These are phyloP conservation scores for Tetramorium simillimum DNA, from an alignment of 1,140 invertebrate genomes.

Conservation along the genomic window DNA sequence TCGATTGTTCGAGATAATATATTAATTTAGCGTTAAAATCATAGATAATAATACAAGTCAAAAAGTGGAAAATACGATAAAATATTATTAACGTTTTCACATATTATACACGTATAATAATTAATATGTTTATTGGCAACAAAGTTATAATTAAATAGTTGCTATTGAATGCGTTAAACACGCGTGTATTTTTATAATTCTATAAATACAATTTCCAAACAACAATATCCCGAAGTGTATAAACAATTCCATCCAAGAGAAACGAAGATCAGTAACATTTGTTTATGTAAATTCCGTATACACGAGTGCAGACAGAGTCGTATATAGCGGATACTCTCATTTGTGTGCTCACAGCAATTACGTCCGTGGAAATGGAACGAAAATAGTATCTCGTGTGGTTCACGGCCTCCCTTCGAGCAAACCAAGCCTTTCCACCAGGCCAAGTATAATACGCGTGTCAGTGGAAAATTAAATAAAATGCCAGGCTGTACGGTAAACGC, in stretches of 20 bases:
- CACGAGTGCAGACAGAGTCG: neutral
- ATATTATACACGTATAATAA: neutral
- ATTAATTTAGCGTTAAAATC: neutral
- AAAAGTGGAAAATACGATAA: neutral
- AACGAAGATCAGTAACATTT: conserved; percentile 16
- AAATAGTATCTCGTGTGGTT: conserved; percentile 44
- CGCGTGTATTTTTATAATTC: conserved; percentile 1
- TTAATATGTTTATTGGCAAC: neutral
- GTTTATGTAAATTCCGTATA: conserved; percentile 50
- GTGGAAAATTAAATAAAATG: conserved; percentile 50
- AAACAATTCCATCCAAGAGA: neutral
- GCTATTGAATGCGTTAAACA: neutral
- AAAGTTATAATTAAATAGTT: neutral
- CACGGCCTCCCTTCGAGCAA: conserved; percentile 26
- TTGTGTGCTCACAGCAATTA: conserved; percentile 29
- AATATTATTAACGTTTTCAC: neutral
- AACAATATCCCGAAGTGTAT: neutral
- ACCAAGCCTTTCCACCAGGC: neutral
- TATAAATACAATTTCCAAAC: neutral
- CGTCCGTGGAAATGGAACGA: conserved; percentile 49
- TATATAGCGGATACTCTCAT: conserved; percentile 9
- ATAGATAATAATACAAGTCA: neutral
- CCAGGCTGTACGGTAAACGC: neutral
- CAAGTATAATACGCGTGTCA: conserved; percentile 25
- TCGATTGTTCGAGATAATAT: neutral